Evolutionary conservation across 2,113 vertebrate genomes (phyloP), one percentile per base, ranked within the genome.

Genomic region (Chaetops frenatus): DNA sequence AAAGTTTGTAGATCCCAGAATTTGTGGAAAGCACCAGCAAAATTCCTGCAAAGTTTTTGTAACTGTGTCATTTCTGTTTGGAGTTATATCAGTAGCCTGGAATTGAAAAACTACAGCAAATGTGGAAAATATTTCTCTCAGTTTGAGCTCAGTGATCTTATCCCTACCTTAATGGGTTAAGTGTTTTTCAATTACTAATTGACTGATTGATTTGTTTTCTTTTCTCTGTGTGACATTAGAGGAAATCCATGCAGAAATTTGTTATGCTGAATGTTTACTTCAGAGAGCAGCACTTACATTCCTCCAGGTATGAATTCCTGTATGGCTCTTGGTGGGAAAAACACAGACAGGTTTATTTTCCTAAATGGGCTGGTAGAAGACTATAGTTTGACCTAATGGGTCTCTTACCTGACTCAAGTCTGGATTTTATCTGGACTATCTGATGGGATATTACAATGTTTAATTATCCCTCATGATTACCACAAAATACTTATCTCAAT

Each of bases 211-310:
- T 94, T 91, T 88, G 20, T 69, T 80, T 90, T 91, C n/a, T 73
- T 86, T 22, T 1, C 16, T 61, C 20, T 8, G 0, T 50, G 14
- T 97, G 45, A 67, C 31, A 5, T 44, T 98, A 99, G 99, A 99
- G 98, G 99, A 99, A 95, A 99, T 99, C 76, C 99, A 99, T 6
- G 99, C 99, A 36, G 99, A 99, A 93, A 98, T 99, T 60, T 99
- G 99, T 95, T 99, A 99, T 22, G 99, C 99, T 12, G 99, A 99
- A 85, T 99, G 99, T 95, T 98, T 99, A 95, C 98, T 99, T 70
- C 99, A 99, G 98, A 99, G 99, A 98, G 99, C 99, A 90, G 99
- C 99, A 8, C 98, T 99, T 94, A 99, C 99, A 65, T 99, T 99
- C 95, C 98, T 99, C 44, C 99, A 99, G 99, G 99, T 99, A 97